Base-by-base conservation (phyloP, 2,797 vertebrate species). In the Gila robusta region DNA sequence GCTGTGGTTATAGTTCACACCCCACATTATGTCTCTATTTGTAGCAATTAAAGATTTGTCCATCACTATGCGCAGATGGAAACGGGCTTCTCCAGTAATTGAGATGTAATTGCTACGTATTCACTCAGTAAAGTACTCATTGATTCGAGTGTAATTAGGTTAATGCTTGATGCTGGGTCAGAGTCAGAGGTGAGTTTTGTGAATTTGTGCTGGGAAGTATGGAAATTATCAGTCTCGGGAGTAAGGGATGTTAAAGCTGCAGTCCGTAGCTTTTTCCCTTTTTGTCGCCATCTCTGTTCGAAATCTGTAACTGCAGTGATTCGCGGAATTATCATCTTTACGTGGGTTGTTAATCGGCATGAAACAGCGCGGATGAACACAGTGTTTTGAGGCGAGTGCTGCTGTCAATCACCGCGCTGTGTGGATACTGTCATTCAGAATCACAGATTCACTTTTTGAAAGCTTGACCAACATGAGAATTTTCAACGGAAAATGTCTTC, bases 81-180 rank as follows among this genome's bases (percentile, higher is more conserved):
- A 88, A 84, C 81, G 37, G 79, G 71, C 79, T 66, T 64, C 41
- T 49, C 28, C 59, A 79, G 67, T 89, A 89, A 87, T 84, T 71
- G 62, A 59, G 72, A 79, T 84, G 70, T 89, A 89, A 90, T 90
- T 86, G 64, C 69, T 71, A 59, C 14, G 11, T 41, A 86, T 70
- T 64, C 54, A 52, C 79, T 47, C 67, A 67, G 81, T 82, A 86
- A 86, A 82, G 85, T n/a, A 49, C 3, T 32, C 52, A 52, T 71
- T 81, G 69, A 87, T 78, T 82, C 47, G 19, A 81, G 77, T 76
- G 73, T 76, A 86, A 84, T 89, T 80, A 69, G 39, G 82, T 86
- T 86, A 84, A 76, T 62, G 49, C 35, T 52, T 67, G 71, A 79
- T 3, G 28, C 64, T 3, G 9, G 77, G 86, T 86, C 74, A 77